Conservation (phyloP, 2,113 vertebrate species). For the Dunckerocampus dactyliophorus region DNA sequence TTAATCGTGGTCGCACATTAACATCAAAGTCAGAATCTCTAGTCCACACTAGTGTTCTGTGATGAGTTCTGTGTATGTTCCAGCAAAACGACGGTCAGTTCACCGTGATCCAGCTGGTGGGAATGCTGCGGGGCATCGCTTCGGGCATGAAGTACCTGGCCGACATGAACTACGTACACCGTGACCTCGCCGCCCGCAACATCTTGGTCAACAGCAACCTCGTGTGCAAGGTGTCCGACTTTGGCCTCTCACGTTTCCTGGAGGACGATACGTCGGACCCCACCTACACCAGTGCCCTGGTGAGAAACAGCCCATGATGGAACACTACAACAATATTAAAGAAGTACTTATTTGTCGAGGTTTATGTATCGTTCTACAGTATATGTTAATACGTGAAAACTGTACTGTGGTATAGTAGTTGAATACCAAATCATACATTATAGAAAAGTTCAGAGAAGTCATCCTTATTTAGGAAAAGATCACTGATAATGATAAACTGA, state of each 20-base stretch:
- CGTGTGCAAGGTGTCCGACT: constrained; percentile 97
- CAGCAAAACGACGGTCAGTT: constrained; percentile 99
- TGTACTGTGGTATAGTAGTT: no score
- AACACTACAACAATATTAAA: no score
- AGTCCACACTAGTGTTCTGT: not conserved
- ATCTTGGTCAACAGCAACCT: constrained; percentile 99
- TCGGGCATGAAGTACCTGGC: constrained; percentile 98
- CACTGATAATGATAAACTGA: no score
- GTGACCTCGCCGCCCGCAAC: constrained; percentile 94
- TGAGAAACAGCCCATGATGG: constrained; percentile 54
- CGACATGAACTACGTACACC: constrained; percentile 97
- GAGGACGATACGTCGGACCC: constrained; percentile 97
- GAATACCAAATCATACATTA: no score
- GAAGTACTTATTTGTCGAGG: no score
- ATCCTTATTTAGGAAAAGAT: no score
- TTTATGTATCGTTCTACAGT: no score
- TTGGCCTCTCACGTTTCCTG: constrained; percentile 93
- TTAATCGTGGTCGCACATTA: no score
- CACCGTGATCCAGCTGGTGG: constrained; percentile 97
- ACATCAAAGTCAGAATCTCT: no score
- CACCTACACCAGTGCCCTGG: constrained; percentile 96
- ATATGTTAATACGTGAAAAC: no score
- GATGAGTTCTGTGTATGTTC: constrained; percentile 9
- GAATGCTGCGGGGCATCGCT: constrained; percentile 93
- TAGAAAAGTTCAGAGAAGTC: no score